Evolutionary conservation across 2,797 vertebrate genomes (phyloP).

Genomic region (Schizothorax lantsangensis): DNA sequence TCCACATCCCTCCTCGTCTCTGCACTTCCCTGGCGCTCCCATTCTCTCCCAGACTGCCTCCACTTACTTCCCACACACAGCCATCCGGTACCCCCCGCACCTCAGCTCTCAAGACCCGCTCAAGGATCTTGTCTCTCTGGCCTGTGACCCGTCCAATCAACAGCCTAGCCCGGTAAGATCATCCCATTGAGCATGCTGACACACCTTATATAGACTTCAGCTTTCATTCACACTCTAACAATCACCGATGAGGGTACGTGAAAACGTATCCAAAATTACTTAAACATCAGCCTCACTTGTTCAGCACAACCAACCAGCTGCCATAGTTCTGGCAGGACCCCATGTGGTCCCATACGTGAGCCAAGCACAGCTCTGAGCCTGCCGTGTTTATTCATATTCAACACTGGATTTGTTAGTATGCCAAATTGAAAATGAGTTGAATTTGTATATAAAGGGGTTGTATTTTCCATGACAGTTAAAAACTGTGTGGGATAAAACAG

Average conservation of each 20-base stretch:
- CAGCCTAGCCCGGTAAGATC: conserved; percentile 90
- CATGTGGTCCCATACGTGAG: conserved; percentile 24
- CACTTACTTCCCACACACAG: conserved; percentile 92
- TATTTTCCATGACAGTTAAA: background rate
- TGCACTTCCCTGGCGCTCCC: conserved; percentile 92
- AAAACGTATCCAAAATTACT: background rate
- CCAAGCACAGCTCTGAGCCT: conserved; percentile 51
- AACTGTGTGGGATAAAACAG: background rate
- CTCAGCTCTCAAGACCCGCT: conserved; percentile 93
- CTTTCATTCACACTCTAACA: background rate
- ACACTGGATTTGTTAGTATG: background rate
- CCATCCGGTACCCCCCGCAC: conserved; percentile 95
- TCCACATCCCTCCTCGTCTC: conserved; percentile 70
- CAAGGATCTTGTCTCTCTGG: conserved; percentile 95
- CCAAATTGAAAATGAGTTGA: background rate
- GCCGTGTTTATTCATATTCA: conserved; percentile 5
- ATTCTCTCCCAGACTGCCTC: conserved; percentile 86
- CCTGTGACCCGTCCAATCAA: conserved; percentile 94
- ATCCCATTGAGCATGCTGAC: background rate
- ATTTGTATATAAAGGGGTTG: background rate
- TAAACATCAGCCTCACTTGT: background rate
- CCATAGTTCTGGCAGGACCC: background rate
- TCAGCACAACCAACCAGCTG: background rate
- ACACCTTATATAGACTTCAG: conserved; percentile 15
- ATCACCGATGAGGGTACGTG: background rate